These are phyloP conservation scores for Pheucticus melanocephalus DNA, from an alignment of 2,113 vertebrate genomes.

Conservation along the genomic window DNA sequence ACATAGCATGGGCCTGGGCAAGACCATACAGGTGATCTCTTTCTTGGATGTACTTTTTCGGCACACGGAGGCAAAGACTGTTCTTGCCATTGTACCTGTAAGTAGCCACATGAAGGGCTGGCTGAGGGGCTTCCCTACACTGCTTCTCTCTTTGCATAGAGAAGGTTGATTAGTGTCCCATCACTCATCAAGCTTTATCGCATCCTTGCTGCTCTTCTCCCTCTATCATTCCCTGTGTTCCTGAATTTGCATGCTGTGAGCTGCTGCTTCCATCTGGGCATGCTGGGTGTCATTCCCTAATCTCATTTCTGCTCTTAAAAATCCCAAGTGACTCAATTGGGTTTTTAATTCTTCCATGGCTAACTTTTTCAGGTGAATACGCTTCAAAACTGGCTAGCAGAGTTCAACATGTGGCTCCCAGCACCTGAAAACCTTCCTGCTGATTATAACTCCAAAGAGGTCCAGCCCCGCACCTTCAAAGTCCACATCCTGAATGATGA, in stretches of 20 bases:
- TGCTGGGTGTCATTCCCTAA: background rate
- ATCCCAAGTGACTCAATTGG: background rate
- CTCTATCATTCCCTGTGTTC: background rate
- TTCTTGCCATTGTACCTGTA: slow-evolving; percentile 96
- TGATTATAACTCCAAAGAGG: slow-evolving; percentile 81
- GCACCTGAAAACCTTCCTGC: slow-evolving; percentile 84
- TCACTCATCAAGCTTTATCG: background rate
- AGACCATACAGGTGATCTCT: slow-evolving; percentile 97
- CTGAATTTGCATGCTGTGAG: background rate
- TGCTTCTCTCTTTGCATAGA: background rate
- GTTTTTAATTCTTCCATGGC: background rate
- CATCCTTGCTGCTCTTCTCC: background rate
- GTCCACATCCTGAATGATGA: slow-evolving; percentile 96
- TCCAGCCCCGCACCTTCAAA: slow-evolving; percentile 86
- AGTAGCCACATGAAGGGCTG: slow-evolving; percentile 54
- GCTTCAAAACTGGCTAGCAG: slow-evolving; percentile 95
- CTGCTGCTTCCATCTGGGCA: background rate
- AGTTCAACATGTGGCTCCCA: slow-evolving; percentile 97
- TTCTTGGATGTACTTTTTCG: slow-evolving; percentile 93
- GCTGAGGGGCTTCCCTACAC: background rate
- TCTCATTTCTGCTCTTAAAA: background rate
- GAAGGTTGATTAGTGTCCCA: background rate
- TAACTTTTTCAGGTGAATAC: slow-evolving; percentile 88
- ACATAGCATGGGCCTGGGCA: slow-evolving; percentile 97
- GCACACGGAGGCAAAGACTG: slow-evolving; percentile 93